Evolutionary conservation across 1,140 invertebrate genomes (phyloP), one percentile per base, ranked within the genome.

Genomic region (Zophobas morio): DNA sequence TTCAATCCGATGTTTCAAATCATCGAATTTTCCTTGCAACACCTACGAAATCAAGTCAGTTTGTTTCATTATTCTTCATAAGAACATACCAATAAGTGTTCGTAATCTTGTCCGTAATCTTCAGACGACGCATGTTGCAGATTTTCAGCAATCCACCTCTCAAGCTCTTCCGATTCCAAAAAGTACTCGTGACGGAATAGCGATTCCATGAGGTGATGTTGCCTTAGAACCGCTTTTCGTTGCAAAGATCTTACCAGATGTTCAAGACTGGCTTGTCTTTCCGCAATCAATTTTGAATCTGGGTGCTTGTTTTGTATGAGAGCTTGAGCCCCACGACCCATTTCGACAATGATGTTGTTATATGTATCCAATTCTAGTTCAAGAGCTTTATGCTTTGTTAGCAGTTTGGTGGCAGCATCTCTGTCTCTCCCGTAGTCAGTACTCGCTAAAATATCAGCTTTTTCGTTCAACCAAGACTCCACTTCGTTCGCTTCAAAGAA

Each of bases 91-190:
- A 97, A 87, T 36, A 99, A 87, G 88, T 99, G 98, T 86, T 99
- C 98, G 85, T 97, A 99, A 88, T 99, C 98, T 85, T 96, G 95
- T 2, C 98, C 98, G 87, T 97, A 99, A 86, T 99, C 98, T 84
- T 99, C 97, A 42, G 94, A 96, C 1, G 93, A 93, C 3, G 97
- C 97, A 0, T 93, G 92, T 80, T 95, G 93, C 86, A 96, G 92
- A 85, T 99, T 96, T 84, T 99, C 96, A 78, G 93, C 92, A 40
- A 99, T 98, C 97, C 97, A 99, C 80, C 93, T 91, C 83, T 98
- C 96, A 71, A 99, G 89, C 84, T 99, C 97, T 70, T 93, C 91
- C 76, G 93, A 94, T 87, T 99, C 98, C 0, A 94, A 88, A 84
- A 98, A 93, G 86, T 98, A 99, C 83, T 98, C 96, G 85, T 98